Percentiles rank a stretch among this genome's conserved stretches.
phyloP scores from a whole-genome alignment of 2,113 vertebrate species.

The Rhinolophus sinicus region DNA sequence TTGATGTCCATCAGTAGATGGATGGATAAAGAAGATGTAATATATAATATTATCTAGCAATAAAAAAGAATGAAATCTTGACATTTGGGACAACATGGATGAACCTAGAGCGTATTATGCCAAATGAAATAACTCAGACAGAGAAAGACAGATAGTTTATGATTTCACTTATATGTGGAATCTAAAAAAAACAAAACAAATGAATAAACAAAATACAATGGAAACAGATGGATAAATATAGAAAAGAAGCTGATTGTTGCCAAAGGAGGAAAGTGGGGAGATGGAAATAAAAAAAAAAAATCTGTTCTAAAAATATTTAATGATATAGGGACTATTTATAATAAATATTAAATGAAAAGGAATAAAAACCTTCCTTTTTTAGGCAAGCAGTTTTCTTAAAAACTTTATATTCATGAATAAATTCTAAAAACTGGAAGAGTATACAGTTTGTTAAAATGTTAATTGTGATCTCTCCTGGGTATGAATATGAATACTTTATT shows the following conservation, averaged over 20 bases:
- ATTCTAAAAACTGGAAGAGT: neutral
- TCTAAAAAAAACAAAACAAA: neutral
- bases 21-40: neutral
- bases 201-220: too few relatives aligned
- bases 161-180: neutral
- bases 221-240: neutral
- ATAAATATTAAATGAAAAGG: neutral
- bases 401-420: neutral
- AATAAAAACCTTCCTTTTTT: neutral
- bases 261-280: neutral
- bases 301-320: conserved; percentile 23
- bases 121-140: neutral
- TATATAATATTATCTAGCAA: neutral
- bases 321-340: neutral
- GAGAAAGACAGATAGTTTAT: neutral
- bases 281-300: neutral
- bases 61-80: neutral
- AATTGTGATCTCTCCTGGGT: neutral
- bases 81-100: too few relatives aligned
- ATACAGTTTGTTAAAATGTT: neutral
- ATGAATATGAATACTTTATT: conserved; percentile 8
- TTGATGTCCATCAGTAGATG: neutral
- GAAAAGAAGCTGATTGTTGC: neutral
- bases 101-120: too few relatives aligned
- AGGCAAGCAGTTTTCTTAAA: neutral